Conservation (phyloP, 2,113 vertebrate genomes). For the Dicaeum eximium region DNA sequence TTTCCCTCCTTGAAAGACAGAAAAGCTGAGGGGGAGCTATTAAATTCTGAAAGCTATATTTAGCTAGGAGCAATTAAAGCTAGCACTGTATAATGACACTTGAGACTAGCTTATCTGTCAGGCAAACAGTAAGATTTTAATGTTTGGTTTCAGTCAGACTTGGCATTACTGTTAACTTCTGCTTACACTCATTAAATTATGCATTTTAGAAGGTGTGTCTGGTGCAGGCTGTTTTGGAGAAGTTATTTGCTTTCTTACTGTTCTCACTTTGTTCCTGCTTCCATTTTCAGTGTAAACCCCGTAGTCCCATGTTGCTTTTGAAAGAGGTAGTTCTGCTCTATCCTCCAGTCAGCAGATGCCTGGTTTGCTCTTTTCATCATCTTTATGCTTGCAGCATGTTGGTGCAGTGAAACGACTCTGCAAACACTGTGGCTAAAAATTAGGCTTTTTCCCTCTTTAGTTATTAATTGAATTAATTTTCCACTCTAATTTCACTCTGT, state of each 20-base stretch:
- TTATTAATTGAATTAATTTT: not conserved
- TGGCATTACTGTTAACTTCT: not conserved
- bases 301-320: not conserved
- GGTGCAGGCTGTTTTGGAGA: not conserved
- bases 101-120: not conserved
- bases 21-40: not conserved
- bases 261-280: not conserved
- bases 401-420: not conserved
- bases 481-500: not conserved
- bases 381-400: not conserved
- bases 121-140: not conserved
- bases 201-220: not conserved
- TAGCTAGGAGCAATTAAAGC: slow-evolving; percentile 14
- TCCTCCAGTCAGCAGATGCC: not conserved
- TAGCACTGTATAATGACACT: not conserved
- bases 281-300: not conserved
- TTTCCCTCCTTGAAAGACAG: not conserved
- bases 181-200: not conserved
- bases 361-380: not conserved
- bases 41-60: slow-evolving; percentile 15
- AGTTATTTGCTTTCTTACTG: not conserved
- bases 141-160: not conserved
- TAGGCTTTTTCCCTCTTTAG: not conserved
- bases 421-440: not conserved
- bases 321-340: not conserved